phyloP scores from a whole-genome alignment of 1,140 invertebrate species.

The Sweltsa coloradensis region DNA sequence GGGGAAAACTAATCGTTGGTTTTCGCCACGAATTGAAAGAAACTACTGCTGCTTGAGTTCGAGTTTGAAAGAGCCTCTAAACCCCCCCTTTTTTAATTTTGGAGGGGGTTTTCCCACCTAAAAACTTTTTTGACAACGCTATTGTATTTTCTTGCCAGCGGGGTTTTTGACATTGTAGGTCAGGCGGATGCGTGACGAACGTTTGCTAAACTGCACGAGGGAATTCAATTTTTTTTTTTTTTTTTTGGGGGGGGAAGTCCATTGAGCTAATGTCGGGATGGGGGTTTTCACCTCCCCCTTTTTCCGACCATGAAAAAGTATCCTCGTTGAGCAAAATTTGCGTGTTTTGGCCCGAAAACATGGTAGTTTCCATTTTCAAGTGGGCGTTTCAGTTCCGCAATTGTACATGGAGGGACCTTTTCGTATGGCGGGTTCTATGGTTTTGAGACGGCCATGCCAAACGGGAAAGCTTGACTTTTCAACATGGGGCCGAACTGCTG shows the following conservation, averaged over 20 bases:
- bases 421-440: no score
- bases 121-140: conserved; percentile 22
- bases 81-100: no score
- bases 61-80: conserved; percentile 19
- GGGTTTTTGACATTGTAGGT: conserved; percentile 29
- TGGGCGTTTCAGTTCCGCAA: conserved; percentile 20
- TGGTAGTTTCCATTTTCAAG: conserved; percentile 23
- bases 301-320: conserved; percentile 18
- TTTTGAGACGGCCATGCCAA: no score
- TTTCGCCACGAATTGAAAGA: conserved; percentile 4
- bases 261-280: conserved; percentile 15
- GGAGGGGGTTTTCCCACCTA: conserved; percentile 28
- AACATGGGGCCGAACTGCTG: no score
- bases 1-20: not conserved
- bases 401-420: no score
- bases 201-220: not conserved
- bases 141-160: conserved; percentile 27
- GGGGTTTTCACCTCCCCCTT: conserved; percentile 19
- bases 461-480: no score
- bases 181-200: conserved; percentile 17
- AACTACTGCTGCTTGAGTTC: conserved; percentile 21
- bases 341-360: conserved; percentile 29
- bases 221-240: no score
- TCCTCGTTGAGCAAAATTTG: conserved; percentile 13
- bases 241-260: no score